Percentiles rank a stretch among this genome's conserved stretches.
These are phyloP conservation scores for Poecilus cupreus DNA, from an alignment of 2,888 invertebrate species.

Conservation along the genomic window DNA sequence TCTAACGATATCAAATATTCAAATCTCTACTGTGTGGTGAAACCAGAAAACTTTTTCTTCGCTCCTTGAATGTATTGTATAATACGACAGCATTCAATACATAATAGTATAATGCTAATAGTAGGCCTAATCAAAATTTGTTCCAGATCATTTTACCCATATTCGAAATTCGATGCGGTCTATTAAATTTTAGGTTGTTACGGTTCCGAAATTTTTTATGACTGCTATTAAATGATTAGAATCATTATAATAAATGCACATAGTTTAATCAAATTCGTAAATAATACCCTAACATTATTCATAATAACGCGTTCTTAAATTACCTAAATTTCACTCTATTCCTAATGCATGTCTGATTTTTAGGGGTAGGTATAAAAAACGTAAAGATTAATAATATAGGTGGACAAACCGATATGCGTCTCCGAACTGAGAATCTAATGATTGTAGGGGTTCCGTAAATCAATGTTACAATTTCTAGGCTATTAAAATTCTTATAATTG, in stretches of 20 bases:
- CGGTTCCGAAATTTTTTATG: slow-evolving; percentile 2
- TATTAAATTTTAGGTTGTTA: slow-evolving; percentile 20
- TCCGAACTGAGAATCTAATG: too few relatives aligned
- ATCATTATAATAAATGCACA: slow-evolving; percentile 5
- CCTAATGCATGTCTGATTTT: too few relatives aligned
- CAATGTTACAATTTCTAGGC: too few relatives aligned
- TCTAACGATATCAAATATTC: too few relatives aligned
- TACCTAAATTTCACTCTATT: too few relatives aligned
- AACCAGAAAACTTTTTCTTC: too few relatives aligned
- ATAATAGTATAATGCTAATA: neutral
- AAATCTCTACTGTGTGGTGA: too few relatives aligned
- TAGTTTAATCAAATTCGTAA: slow-evolving; percentile 1
- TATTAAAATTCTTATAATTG: neutral
- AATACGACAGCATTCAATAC: neutral
- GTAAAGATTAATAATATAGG: too few relatives aligned
- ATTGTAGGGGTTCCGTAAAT: too few relatives aligned
- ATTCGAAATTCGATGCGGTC: slow-evolving; percentile 26
- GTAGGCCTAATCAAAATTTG: neutral
- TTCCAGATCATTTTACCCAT: slow-evolving; percentile 7
- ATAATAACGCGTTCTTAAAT: neutral
- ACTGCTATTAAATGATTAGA: neutral
- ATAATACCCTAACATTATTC: neutral
- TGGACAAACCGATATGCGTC: too few relatives aligned
- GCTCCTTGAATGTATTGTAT: neutral
- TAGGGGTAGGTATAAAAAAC: too few relatives aligned